phyloP scores from a whole-genome alignment of 2,888 invertebrate genomes.

The Diarsia dahlii region DNA sequence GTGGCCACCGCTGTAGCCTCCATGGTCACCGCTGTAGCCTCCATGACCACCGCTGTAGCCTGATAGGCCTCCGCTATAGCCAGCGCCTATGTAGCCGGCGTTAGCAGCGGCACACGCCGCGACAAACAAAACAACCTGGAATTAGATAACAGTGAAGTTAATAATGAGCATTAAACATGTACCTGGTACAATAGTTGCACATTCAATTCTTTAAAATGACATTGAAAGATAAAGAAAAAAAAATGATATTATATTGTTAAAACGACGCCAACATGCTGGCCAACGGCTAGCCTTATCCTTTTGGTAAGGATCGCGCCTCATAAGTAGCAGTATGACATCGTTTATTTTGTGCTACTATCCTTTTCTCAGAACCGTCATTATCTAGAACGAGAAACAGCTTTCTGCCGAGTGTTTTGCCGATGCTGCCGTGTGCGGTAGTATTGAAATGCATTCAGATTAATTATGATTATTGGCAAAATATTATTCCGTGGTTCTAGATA shows the following conservation, averaged over 20 bases:
- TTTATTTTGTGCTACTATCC: too few species aligned
- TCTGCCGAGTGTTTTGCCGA: background rate
- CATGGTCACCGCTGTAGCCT: constrained; percentile 48
- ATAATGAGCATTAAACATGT: background rate
- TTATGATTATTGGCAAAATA: background rate
- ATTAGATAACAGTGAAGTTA: constrained; percentile 23
- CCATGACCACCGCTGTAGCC: constrained; percentile 42
- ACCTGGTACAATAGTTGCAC: background rate
- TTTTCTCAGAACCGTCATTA: background rate
- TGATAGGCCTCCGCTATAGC: constrained; percentile 60
- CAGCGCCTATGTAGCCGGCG: constrained; percentile 78
- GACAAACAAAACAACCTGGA: constrained; percentile 80
- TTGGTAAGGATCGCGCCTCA: background rate
- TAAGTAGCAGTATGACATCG: too few species aligned
- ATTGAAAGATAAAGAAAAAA: background rate
- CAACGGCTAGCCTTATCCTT: background rate
- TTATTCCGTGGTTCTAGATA: background rate
- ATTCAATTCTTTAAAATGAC: background rate
- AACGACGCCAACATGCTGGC: background rate
- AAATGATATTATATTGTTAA: background rate
- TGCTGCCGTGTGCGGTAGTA: background rate
- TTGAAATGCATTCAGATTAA: too few species aligned
- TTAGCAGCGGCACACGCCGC: constrained; percentile 76
- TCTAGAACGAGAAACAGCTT: background rate
- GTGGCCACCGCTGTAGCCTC: constrained; percentile 47